These are phyloP conservation scores for Popillia japonica DNA, from an alignment of 1,140 invertebrate species.

Conservation along the genomic window DNA sequence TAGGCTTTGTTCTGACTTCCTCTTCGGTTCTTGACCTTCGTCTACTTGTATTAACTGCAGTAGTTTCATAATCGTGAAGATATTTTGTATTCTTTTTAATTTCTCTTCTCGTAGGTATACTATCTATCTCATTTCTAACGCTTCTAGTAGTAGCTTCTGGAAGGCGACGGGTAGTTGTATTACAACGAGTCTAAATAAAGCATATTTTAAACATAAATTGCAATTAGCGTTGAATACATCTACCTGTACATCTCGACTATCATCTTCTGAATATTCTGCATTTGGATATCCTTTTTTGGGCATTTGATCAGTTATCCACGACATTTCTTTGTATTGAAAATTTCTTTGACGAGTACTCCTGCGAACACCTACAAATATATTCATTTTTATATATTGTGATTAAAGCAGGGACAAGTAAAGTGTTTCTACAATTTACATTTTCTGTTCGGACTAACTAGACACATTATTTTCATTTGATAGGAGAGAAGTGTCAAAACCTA, in stretches of 20 bases:
- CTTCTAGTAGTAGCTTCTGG: slow-evolving; percentile 9
- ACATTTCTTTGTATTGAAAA: slow-evolving; percentile 62
- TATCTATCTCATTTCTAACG: slow-evolving; percentile 37
- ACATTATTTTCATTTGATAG: too few species aligned
- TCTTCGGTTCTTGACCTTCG: slow-evolving; percentile 36
- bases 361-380: slow-evolving; percentile 56
- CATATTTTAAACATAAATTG: neutral
- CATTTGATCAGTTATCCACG: slow-evolving; percentile 63
- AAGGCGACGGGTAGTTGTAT: slow-evolving; percentile 1
- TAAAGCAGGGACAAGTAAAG: too few species aligned
- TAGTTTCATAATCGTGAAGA: slow-evolving; percentile 48
- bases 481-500: too few species aligned
- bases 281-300: slow-evolving; percentile 60
- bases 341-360: slow-evolving; percentile 68
- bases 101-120: slow-evolving; percentile 37
- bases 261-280: slow-evolving; percentile 57
- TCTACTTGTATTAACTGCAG: slow-evolving; percentile 39
- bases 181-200: neutral
- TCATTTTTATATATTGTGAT: too few species aligned
- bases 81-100: slow-evolving; percentile 50
- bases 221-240: neutral
- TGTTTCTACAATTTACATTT: too few species aligned
- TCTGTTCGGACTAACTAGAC: too few species aligned
- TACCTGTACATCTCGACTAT: slow-evolving; percentile 55
- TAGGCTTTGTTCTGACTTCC: neutral